These are phyloP conservation scores for Notospermus geniculatus DNA, from an alignment of 1,140 invertebrate species.

Conservation along the genomic window DNA sequence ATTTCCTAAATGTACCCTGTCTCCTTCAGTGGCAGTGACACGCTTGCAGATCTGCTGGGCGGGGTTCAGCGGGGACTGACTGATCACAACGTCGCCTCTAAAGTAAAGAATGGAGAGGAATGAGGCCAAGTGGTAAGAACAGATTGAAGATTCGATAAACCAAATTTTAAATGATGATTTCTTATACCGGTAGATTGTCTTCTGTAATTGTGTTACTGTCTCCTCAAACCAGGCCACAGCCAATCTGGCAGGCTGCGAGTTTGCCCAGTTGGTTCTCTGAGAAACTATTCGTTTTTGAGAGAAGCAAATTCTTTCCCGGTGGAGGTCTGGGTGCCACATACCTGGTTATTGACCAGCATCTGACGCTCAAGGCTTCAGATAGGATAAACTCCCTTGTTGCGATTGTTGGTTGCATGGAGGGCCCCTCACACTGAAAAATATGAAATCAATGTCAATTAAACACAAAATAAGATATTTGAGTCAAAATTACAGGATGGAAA, in stretches of 20 bases:
- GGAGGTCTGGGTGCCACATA: neutral
- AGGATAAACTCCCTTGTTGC: slow-evolving; percentile 74
- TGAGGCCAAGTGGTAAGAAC: neutral
- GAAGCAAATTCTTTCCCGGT: neutral
- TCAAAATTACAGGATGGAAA: too few species aligned
- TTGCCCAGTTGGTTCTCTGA: too few species aligned
- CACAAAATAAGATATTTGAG: too few species aligned
- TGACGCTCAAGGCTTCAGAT: slow-evolving; percentile 71
- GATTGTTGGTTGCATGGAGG: slow-evolving; percentile 87
- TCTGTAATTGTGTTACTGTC: neutral
- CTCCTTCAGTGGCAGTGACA: slow-evolving; percentile 54
- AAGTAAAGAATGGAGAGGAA: neutral
- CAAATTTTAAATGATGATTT: neutral
- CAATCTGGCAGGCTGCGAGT: neutral
- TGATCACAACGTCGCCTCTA: slow-evolving; percentile 78
- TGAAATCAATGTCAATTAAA: neutral
- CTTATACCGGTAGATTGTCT: neutral
- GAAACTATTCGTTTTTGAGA: neutral
- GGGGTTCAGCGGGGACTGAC: slow-evolving; percentile 75
- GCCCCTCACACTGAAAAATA: slow-evolving; percentile 36
- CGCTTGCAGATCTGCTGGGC: slow-evolving; percentile 79
- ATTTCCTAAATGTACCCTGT: neutral
- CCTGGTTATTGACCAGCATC: neutral
- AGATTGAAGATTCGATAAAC: neutral
- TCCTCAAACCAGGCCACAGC: neutral